Percentiles rank a stretch among this genome's conserved stretches.
These are phyloP conservation scores for Noctua pronuba DNA, from an alignment of 2,888 invertebrate species.

Conservation along the genomic window DNA sequence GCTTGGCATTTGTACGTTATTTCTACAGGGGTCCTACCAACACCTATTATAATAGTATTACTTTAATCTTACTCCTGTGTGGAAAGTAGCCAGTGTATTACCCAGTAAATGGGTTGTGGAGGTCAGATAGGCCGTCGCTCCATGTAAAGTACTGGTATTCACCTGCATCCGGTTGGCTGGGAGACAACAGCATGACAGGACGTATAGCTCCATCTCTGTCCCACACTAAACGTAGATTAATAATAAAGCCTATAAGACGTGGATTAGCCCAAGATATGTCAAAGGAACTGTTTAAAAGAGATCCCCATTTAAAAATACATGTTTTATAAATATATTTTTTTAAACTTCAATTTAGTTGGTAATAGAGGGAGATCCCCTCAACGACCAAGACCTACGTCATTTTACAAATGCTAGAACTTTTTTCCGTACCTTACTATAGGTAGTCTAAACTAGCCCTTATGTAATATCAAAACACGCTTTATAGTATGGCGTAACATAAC, in stretches of 20 bases:
- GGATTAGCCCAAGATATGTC: not conserved
- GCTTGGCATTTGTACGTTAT: slow-evolving; percentile 53
- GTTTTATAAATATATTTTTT: slow-evolving; percentile 34
- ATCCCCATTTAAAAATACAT: slow-evolving; percentile 36
- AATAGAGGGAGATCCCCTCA: not conserved
- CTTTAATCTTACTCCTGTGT: not conserved
- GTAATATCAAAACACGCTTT: too few relatives aligned
- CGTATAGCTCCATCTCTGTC: not conserved
- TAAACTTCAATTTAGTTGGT: slow-evolving; percentile 22
- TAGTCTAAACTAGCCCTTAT: not conserved
- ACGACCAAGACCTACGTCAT: not conserved
- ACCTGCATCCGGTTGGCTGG: too few relatives aligned
- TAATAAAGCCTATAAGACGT: not conserved
- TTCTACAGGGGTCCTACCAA: slow-evolving; percentile 16
- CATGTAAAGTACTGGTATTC: not conserved
- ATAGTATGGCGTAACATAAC: too few relatives aligned
- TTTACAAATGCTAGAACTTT: too few relatives aligned
- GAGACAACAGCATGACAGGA: not conserved
- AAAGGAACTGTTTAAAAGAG: slow-evolving; percentile 35
- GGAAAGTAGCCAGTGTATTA: not conserved
- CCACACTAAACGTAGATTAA: not conserved
- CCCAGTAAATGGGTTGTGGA: not conserved
- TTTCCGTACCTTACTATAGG: not conserved
- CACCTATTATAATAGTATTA: not conserved
- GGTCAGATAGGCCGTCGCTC: not conserved